Evolutionary conservation across 2,797 vertebrate species (phyloP).

Genomic region (Loris lydekkerianus): DNA sequence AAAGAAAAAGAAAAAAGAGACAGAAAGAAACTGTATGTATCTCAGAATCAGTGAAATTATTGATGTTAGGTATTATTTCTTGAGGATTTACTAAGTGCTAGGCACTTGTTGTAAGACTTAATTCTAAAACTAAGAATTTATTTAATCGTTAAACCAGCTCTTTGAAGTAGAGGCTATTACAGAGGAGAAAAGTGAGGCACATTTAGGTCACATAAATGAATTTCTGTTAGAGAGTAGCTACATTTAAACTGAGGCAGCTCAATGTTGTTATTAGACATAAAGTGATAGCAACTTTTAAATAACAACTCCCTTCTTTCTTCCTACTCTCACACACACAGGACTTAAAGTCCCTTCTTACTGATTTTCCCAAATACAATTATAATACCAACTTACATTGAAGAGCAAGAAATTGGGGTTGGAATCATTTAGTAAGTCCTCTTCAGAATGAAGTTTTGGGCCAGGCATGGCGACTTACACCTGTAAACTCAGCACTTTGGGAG

Average conservation of each 20-base stretch:
- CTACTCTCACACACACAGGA: too few species aligned
- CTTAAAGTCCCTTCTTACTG: constrained; percentile 27
- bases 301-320: not conserved
- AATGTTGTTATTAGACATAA: constrained; percentile 33
- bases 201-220: not conserved
- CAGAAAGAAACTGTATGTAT: not conserved
- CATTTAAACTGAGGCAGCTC: not conserved
- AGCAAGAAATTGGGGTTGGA: not conserved
- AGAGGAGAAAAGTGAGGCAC: not conserved
- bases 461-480: not conserved
- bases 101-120: not conserved
- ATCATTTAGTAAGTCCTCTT: constrained; percentile 16
- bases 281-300: constrained; percentile 51
- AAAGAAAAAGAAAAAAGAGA: not conserved
- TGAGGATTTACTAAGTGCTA: not conserved
- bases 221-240: not conserved
- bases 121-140: constrained; percentile 23
- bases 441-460: not conserved
- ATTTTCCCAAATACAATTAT: constrained; percentile 7
- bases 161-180: not conserved
- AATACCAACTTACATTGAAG: not conserved
- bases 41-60: constrained; percentile 13
- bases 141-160: not conserved
- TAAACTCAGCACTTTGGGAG: not conserved
- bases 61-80: constrained; percentile 2